Base-by-base conservation (phyloP, 2,113 vertebrate species). In the Pleuronectes platessa region DNA sequence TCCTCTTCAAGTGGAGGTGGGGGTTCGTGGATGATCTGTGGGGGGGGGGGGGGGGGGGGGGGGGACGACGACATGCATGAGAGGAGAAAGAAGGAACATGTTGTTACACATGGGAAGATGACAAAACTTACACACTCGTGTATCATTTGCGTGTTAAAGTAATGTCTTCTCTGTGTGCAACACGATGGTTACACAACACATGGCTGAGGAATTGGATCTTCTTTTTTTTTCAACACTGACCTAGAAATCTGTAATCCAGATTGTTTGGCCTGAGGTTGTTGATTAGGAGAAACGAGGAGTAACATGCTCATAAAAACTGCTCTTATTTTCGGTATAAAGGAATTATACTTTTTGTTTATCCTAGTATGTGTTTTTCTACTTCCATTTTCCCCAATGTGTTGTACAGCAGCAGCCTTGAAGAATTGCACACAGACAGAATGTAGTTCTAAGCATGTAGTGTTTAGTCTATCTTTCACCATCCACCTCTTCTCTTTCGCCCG, bases 1-100 rank as follows among this genome's bases (percentile, higher is more conserved):
- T 94, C 94, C 81, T 95, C 93, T 15, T 55, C 66, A 62, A 78
- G 51, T 26, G 93, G 92, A 5, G 94, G 93, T 3, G 94, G 94
- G n/a, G 94, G 92, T 37, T 93, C 94, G 21, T 93, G 93, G 83
- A 95, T 95, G 74, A 95, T 94, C 94, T 95, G 82, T n/a, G 1
- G 35, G 21, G 31, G 31, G 31, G 35, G 21, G 31, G 31, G 31
- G 27, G 27, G 5, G 27, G 27, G 27, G 27, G n/a, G n/a, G n/a
- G n/a, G n/a, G n/a, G n/a, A n/a, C n/a, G n/a, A n/a, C n/a, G 27
- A 6, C 27, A 31, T 31, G 27, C 55, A 56, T 70, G 62, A 68
- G 66, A 58, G 45, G 45, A 21, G 49, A 60, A 65, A 18, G 1
- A 31, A 24, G n/a, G 47, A 20, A 18, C 24, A 27, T 21, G 21